These are phyloP conservation scores for Palaemon carinicauda DNA, from an alignment of 1,140 invertebrate genomes.

Conservation along the genomic window DNA sequence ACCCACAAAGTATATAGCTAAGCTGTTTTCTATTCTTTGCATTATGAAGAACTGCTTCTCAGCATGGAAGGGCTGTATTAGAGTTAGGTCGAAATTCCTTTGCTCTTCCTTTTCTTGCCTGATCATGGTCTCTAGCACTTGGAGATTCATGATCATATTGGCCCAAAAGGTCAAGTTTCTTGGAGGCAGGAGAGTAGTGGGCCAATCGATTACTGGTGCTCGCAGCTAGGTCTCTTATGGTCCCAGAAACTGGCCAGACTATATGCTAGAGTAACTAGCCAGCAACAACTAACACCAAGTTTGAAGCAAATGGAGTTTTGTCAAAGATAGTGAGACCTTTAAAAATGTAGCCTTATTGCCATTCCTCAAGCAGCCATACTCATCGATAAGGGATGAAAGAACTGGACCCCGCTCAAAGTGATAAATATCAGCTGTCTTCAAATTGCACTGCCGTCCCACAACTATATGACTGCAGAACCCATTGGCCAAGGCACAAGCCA, in stretches of 20 bases:
- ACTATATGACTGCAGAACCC: background rate
- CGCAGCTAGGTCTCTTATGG: background rate
- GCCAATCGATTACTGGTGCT: background rate
- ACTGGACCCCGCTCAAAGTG: conserved; percentile 11
- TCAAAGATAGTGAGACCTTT: background rate
- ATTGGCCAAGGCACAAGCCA: no score
- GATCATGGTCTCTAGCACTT: no score
- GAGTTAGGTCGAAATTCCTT: no score
- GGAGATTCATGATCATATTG: no score
- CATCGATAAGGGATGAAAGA: background rate
- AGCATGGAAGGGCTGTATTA: no score
- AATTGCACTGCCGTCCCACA: background rate
- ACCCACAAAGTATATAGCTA: no score
- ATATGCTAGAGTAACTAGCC: background rate
- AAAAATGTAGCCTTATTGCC: background rate
- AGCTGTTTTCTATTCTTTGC: no score
- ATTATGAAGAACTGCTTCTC: no score
- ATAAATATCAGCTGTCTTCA: background rate
- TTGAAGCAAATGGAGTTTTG: background rate
- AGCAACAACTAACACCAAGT: background rate
- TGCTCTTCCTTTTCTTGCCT: no score
- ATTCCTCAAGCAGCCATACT: conserved; percentile 11
- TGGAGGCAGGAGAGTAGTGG: background rate
- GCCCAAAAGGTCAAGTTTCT: background rate
- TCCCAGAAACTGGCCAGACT: background rate